Base-by-base conservation (phyloP, 2,797 vertebrate species). In the Setipinna tenuifilis region DNA sequence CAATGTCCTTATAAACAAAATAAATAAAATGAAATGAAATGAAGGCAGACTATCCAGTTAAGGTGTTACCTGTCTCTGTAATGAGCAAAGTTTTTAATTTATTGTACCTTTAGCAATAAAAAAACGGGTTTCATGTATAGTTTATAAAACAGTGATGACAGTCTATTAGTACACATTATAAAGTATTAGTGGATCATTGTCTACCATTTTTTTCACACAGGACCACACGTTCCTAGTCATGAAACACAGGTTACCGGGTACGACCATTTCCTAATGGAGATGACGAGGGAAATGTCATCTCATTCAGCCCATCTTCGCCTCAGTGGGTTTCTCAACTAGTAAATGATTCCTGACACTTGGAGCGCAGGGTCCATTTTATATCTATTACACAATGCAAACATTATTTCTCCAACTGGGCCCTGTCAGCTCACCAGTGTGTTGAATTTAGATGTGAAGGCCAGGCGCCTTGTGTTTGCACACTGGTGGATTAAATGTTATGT, bases 321-420 rank as follows among this genome's bases (percentile, higher is more conserved):
- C 41, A 4, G 86, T 86, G 84, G 83, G 86, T 78, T 85, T 59
- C 48, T 86, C 88, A 92, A 91, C 92, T 86, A 90, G 92, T 92
- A 89, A 93, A 87, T 90, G 50, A 90, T 88, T 84, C 46, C 84
- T 81, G 71, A 35, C 82, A 88, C 88, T 83, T 50, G 6, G 54
- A 85, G 83, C 82, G 61, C 41, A 84, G 57, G 75, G 41, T 87
- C 75, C 59, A 61, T 89, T 88, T 88, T 84, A 87, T 83, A 83
- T 90, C 87, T 91, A 90, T 91, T 87, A 86, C 88, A 82, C 82
- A 87, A 84, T 87, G 86, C 90, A 90, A 91, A 91, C 87, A 88
- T 28, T 84, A 23, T 85, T 83, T 41, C 44, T 65, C 59, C 71
- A 71, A 83, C 46, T 83, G 31, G 41, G 71, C 59, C 58, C 21